phyloP scores from a whole-genome alignment of 1,140 invertebrate species.

The Papilio glaucus region DNA sequence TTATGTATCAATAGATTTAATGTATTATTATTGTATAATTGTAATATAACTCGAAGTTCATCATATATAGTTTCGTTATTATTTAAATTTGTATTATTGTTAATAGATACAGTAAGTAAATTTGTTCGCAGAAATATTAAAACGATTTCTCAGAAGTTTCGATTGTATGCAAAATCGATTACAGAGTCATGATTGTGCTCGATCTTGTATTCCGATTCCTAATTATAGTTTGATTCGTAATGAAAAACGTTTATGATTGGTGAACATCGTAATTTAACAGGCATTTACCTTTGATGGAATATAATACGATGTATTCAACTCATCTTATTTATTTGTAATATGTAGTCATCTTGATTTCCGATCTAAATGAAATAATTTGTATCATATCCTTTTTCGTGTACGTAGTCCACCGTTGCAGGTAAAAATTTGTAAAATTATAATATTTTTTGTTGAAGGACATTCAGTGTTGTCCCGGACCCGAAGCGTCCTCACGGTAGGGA shows the following conservation, averaged over 20 bases:
- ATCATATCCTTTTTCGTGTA: too few species aligned
- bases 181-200: constrained; percentile 6
- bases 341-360: not conserved
- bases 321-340: not conserved
- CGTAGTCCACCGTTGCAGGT: too few species aligned
- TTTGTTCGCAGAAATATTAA: constrained; percentile 31
- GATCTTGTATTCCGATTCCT: not conserved
- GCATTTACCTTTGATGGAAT: not conserved
- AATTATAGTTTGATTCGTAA: constrained; percentile 26
- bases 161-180: constrained; percentile 32
- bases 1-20: too few species aligned
- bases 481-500: too few species aligned
- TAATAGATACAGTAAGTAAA: constrained; percentile 11
- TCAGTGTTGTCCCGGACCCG: too few species aligned
- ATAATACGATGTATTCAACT: not conserved
- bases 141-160: constrained; percentile 9
- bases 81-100: not conserved
- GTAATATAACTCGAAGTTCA: too few species aligned
- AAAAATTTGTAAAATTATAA: too few species aligned
- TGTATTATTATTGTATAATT: too few species aligned
- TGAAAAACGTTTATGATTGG: constrained; percentile 40
- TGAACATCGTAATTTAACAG: not conserved
- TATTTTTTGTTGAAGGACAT: too few species aligned
- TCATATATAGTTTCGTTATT: constrained; percentile 11
- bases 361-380: not conserved